Percentiles rank a stretch among this genome's conserved stretches.
Conservation (phyloP, 2,113 vertebrate species). For the Semnornis frantzii region DNA sequence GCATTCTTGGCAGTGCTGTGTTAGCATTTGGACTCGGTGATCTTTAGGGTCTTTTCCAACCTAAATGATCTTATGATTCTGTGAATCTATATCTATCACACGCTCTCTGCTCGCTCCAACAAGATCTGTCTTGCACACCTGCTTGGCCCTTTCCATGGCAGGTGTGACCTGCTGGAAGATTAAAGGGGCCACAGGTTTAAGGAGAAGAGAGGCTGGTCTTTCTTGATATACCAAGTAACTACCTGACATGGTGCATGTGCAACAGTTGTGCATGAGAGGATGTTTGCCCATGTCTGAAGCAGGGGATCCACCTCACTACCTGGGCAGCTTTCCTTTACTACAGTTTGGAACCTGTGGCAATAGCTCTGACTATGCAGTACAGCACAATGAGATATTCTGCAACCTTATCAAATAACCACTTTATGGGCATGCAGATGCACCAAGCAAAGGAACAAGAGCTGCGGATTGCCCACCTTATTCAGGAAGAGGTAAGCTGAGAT, state of each 20-base stretch:
- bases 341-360: background rate
- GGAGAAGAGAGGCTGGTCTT: background rate
- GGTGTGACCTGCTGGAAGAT: background rate
- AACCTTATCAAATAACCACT: background rate
- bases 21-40: too few relatives aligned
- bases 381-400: background rate
- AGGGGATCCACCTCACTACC: background rate
- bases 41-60: too few relatives aligned
- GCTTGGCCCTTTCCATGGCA: background rate
- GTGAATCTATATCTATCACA: fast-evolving
- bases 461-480: background rate
- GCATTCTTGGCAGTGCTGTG: background rate
- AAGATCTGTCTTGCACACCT: background rate
- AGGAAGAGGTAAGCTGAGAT: background rate
- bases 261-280: background rate
- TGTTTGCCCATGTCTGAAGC: background rate
- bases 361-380: background rate
- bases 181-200: background rate
- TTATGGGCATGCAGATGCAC: fast-evolving
- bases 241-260: fast-evolving
- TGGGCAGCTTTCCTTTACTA: background rate
- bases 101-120: background rate
- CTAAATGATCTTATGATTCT: too few relatives aligned
- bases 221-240: background rate
- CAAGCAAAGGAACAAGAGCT: background rate